Percentiles rank a stretch among this genome's conserved stretches.
These are phyloP conservation scores for Chironomus tentans DNA, from an alignment of 2,888 invertebrate species.

Conservation along the genomic window DNA sequence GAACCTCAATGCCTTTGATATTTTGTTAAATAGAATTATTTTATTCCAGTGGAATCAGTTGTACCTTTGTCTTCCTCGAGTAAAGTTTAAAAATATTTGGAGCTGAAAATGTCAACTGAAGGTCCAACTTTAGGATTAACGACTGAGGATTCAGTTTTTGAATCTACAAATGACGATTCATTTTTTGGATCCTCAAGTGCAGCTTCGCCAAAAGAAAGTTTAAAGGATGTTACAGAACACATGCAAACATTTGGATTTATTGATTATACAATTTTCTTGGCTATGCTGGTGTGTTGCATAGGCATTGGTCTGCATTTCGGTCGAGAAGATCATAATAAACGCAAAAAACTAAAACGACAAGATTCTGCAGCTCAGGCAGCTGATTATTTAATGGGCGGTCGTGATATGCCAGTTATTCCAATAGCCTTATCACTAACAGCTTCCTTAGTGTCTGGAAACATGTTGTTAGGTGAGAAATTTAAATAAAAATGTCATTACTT, in stretches of 20 bases:
- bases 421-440: constrained; percentile 78
- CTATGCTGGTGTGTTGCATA: constrained; percentile 60
- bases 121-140: too few relatives aligned
- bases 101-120: too few relatives aligned
- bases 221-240: too few relatives aligned
- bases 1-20: too few relatives aligned
- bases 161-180: too few relatives aligned
- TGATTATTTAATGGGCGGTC: constrained; percentile 71
- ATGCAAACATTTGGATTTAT: constrained; percentile 45
- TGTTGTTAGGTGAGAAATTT: constrained; percentile 49
- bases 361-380: constrained; percentile 36
- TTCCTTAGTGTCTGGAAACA: constrained; percentile 67
- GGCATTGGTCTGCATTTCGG: constrained; percentile 66
- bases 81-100: too few relatives aligned
- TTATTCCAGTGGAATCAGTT: too few relatives aligned
- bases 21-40: too few relatives aligned
- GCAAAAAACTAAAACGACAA: not conserved
- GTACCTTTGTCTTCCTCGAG: too few relatives aligned
- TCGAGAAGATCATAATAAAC: constrained; percentile 38
- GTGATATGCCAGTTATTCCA: constrained; percentile 73
- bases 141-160: too few relatives aligned
- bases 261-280: constrained; percentile 61
- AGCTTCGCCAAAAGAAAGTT: too few relatives aligned
- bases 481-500: not conserved
- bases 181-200: too few relatives aligned